Evolutionary conservation across 2,797 vertebrate genomes (phyloP), one percentile per base, ranked within the genome.

Genomic region (Microctenopoma stevenorrisi): DNA sequence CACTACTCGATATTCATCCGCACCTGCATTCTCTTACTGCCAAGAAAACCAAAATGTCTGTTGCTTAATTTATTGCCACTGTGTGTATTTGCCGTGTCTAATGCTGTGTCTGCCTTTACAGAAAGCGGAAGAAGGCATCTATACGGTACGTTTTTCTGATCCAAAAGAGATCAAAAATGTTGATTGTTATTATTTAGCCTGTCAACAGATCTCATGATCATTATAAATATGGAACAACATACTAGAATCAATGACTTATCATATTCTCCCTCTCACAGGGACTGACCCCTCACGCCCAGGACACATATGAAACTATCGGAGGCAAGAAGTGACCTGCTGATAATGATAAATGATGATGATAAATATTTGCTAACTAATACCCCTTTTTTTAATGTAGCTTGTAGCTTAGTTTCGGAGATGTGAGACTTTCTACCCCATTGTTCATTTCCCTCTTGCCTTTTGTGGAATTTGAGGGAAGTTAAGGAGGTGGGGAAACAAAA

Each of bases 231-330:
- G 22, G 22, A 22, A 22, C 22, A 22, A 22, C 22, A 22, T 22
- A 22, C 22, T 22, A 22, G 22, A 22, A 22, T 22, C 22, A 22
- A 22, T 22, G 22, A 22, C 13, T 14, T 9, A 1, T 53, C 0
- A 40, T 16, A 28, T 26, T 13, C 15, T 22, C 7, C 25, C 5
- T 44, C 22, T 56, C 38, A 15, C 78, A 95, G 94, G 94, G 84
- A 46, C 76, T 95, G 85, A 82, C 75, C 28, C 88, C 83, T 67
- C 92, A 53, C 0, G 60, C 56, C 28, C 35, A 68, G 26, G 93
- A 94, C 83, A 92, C 90, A 0, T 95, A 95, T 3, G 93, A 94
- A 68, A 91, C 86, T 26, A 92, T 95, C 16, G 75, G 88, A 26
- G 48, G 72, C 68, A 93, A 93, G 76, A 91, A 92, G 69, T 85